Evolutionary conservation across 1,140 invertebrate species (phyloP).

Genomic region (Zelostemma sp.): DNA sequence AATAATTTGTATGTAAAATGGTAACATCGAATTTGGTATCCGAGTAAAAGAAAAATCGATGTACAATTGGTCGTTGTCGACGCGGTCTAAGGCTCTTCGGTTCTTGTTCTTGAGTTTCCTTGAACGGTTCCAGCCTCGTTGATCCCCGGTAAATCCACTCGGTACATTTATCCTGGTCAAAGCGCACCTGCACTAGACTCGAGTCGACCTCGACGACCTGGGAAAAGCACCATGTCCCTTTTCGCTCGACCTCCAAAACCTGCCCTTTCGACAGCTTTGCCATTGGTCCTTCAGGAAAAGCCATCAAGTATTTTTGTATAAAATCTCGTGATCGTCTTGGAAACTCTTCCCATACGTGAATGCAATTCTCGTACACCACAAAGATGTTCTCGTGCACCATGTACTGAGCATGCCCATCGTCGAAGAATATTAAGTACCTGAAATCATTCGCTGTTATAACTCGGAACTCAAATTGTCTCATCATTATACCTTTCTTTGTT

Average conservation of each 20-base stretch:
- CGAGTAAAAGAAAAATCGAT: no score
- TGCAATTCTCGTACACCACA: conserved; percentile 79
- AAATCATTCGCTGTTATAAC: no score
- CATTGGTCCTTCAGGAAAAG: conserved; percentile 93
- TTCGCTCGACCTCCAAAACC: conserved; percentile 88
- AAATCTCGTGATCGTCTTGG: conserved; percentile 85
- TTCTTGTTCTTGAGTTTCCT: no score
- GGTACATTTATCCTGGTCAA: conserved; percentile 79
- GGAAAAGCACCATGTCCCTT: conserved; percentile 87
- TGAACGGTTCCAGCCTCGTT: conserved; percentile 81
- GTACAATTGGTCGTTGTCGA: conserved; percentile 67
- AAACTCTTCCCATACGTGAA: conserved; percentile 90
- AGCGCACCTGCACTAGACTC: conserved; percentile 89
- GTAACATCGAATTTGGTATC: no score
- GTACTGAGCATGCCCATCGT: conserved; percentile 95
- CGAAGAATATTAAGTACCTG: conserved; percentile 95
- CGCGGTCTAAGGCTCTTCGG: conserved; percentile 71
- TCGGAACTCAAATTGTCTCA: no score
- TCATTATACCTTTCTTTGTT: conserved; percentile 84
- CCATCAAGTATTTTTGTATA: conserved; percentile 86
- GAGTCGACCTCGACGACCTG: conserved; percentile 86
- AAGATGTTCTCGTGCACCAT: conserved; percentile 79
- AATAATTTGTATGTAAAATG: no score
- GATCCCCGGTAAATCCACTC: conserved; percentile 98
- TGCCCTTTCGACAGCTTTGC: conserved; percentile 85